These are phyloP conservation scores for Odontophorus gujanensis DNA, from an alignment of 2,113 vertebrate species.

Conservation along the genomic window DNA sequence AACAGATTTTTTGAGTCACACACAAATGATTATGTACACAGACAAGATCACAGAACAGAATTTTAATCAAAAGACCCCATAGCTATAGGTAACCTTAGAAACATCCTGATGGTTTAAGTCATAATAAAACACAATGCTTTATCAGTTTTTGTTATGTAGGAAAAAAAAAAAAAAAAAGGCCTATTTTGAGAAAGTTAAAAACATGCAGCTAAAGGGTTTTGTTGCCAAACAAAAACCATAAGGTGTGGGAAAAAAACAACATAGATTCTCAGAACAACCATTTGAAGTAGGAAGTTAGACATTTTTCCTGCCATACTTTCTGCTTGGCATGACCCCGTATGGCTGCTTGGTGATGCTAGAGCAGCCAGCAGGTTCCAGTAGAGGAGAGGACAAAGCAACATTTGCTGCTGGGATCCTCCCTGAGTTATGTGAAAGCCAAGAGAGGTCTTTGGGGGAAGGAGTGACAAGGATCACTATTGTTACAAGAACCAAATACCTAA, in stretches of 20 bases:
- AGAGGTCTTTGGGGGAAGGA: neutral
- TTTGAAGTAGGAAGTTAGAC: neutral
- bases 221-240: neutral
- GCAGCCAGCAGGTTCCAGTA: neutral
- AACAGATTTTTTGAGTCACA: conserved; percentile 18
- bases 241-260: neutral
- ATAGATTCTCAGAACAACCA: neutral
- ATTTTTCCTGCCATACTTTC: neutral
- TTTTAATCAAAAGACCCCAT: neutral
- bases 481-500: neutral
- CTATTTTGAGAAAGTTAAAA: neutral
- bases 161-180: neutral
- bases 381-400: neutral
- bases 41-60: neutral
- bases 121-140: neutral
- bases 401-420: neutral
- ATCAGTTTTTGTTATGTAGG: neutral
- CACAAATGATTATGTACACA: neutral
- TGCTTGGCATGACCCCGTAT: neutral
- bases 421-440: neutral
- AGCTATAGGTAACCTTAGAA: neutral
- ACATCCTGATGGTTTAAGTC: neutral
- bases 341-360: neutral
- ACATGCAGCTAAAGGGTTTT: neutral
- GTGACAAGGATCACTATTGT: neutral